Evolutionary conservation across 2,888 invertebrate genomes (phyloP).

Genomic region (Acanthacorydalis orientalis): DNA sequence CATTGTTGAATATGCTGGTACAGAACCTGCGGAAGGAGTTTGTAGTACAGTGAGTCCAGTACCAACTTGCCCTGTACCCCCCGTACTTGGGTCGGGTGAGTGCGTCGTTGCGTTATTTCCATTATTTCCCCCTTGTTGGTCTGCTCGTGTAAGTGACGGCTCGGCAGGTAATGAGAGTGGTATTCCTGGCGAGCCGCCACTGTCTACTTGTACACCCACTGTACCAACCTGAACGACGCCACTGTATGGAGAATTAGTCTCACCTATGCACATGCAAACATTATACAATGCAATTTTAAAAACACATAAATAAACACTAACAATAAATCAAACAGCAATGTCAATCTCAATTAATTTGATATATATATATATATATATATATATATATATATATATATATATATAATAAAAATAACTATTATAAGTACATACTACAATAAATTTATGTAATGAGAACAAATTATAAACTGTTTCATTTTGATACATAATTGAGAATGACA

Average conservation of each 20-base stretch:
- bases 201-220: slow-evolving; percentile 24
- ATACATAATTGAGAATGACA: too few species aligned
- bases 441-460: too few species aligned
- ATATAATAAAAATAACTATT: too few species aligned
- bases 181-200: slow-evolving; percentile 30
- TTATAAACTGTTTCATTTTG: too few species aligned
- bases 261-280: slow-evolving; percentile 21
- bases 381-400: not conserved
- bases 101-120: slow-evolving; percentile 29
- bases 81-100: slow-evolving; percentile 24
- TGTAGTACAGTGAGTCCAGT: slow-evolving; percentile 33
- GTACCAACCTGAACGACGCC: slow-evolving; percentile 25
- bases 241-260: slow-evolving; percentile 29
- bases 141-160: slow-evolving; percentile 21
- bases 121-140: slow-evolving; percentile 16
- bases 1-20: slow-evolving; percentile 42
- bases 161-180: slow-evolving; percentile 27
- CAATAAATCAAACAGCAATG: slow-evolving; percentile 7
- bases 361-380: not conserved
- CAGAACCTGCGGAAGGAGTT: slow-evolving; percentile 32
- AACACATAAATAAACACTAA: slow-evolving; percentile 15
- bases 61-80: not conserved
- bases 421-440: too few species aligned
- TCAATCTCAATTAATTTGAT: not conserved
- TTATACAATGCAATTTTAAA: slow-evolving; percentile 17